Evolutionary conservation across 2,113 vertebrate species (phyloP).

Genomic region (Actenoides hombroni): DNA sequence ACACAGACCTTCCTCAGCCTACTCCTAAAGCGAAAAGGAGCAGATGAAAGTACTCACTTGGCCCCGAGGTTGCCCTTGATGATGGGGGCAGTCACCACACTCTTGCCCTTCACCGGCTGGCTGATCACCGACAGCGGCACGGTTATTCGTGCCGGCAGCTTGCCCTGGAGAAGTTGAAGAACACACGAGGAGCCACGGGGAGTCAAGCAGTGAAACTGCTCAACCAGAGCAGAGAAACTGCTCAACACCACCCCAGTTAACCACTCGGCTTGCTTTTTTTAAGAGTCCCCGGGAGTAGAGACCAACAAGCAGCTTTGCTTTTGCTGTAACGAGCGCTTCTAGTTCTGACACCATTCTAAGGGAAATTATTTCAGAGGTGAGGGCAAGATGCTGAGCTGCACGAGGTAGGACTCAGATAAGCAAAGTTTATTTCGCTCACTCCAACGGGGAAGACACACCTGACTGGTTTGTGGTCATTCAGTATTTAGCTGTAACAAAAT

Average conservation of each 20-base stretch:
- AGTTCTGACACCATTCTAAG: background rate
- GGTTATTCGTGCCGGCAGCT: conserved; percentile 91
- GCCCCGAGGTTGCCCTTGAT: conserved; percentile 93
- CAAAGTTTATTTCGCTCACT: background rate
- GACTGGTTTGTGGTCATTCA: background rate
- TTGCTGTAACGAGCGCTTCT: background rate
- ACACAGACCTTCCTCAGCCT: background rate
- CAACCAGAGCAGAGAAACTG: background rate
- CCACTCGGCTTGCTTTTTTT: background rate
- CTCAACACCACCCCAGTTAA: background rate
- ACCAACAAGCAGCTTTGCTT: background rate
- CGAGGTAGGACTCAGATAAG: background rate
- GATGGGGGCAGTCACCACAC: conserved; percentile 89
- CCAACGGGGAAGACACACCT: background rate
- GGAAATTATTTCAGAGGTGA: background rate
- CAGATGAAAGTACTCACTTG: conserved; percentile 80
- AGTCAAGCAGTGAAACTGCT: background rate
- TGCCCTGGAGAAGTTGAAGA: conserved; percentile 78
- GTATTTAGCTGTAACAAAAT: background rate
- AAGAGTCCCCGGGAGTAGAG: background rate
- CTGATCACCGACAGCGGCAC: conserved; percentile 94
- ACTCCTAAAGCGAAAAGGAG: background rate
- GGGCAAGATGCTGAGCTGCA: background rate
- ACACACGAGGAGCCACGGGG: background rate
- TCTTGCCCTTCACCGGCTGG: conserved; percentile 95